A percentile compares a stretch with the other conserved stretches of the same genome.
phyloP scores from a whole-genome alignment of 1,140 invertebrate genomes.

The Lerema accius region DNA sequence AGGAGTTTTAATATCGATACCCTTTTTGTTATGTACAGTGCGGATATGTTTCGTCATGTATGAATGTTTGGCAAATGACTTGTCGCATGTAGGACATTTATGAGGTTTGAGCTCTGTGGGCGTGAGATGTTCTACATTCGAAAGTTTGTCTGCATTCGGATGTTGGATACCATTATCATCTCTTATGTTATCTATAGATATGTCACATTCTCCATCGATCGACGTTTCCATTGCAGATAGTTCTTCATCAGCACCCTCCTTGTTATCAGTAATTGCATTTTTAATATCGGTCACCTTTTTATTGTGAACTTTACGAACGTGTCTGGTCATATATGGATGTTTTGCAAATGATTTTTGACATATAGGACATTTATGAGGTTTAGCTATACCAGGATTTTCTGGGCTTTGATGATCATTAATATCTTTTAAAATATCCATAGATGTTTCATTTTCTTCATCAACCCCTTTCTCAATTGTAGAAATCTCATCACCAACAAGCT shows the following conservation, averaged over 20 bases:
- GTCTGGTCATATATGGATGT: neutral
- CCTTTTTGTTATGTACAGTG: slow-evolving; percentile 56
- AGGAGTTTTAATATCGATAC: slow-evolving; percentile 7
- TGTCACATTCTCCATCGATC: neutral
- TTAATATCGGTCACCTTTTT: neutral
- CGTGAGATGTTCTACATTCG: neutral
- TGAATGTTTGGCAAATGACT: neutral
- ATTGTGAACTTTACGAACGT: neutral
- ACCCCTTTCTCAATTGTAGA: neutral
- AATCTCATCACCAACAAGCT: neutral
- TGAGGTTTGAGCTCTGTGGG: neutral
- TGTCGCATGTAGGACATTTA: slow-evolving; percentile 2
- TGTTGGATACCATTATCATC: neutral
- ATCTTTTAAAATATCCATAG: neutral
- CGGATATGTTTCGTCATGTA: slow-evolving; percentile 52
- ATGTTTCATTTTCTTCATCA: neutral
- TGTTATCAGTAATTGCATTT: neutral
- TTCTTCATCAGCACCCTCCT: neutral
- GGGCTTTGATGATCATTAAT: neutral
- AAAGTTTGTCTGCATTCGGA: neutral
- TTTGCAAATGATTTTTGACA: neutral
- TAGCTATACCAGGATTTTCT: neutral
- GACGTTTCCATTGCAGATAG: neutral
- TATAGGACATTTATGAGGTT: neutral
- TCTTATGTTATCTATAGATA: neutral